These are phyloP conservation scores for Urechis unicinctus DNA, from an alignment of 2,888 invertebrate species.

Conservation along the genomic window DNA sequence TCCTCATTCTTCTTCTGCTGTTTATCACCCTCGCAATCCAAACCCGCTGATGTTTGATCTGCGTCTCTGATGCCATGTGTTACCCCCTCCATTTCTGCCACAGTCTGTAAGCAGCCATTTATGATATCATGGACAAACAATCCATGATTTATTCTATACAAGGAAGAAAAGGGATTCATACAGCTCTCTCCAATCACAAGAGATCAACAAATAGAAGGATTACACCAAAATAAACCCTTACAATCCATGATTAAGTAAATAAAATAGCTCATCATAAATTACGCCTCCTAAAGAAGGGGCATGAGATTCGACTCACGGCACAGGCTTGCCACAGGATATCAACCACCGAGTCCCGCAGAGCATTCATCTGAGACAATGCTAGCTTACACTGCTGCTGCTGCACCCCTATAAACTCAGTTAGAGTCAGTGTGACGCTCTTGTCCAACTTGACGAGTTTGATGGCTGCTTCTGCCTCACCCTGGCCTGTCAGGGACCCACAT, in stretches of 20 bases:
- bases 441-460: conserved; percentile 37
- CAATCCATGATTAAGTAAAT: not conserved
- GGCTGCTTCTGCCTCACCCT: conserved; percentile 26
- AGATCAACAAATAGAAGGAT: too few relatives aligned
- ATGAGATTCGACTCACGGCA: conserved; percentile 32
- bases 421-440: conserved; percentile 29
- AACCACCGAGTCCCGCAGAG: conserved; percentile 36
- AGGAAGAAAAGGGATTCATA: too few relatives aligned
- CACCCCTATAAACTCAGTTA: conserved; percentile 34
- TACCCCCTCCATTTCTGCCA: conserved; percentile 48
- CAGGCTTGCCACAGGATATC: conserved; percentile 46
- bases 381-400: conserved; percentile 31
- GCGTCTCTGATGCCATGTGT: conserved; percentile 38
- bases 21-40: conserved; percentile 10
- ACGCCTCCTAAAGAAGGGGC: too few relatives aligned
- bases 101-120: conserved; percentile 42
- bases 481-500: conserved; percentile 27
- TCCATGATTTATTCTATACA: too few relatives aligned
- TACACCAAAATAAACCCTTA: too few relatives aligned
- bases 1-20: conserved; percentile 4
- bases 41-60: conserved; percentile 26
- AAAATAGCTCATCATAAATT: not conserved
- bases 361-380: conserved; percentile 31
- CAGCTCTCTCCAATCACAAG: too few relatives aligned
- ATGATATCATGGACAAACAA: too few relatives aligned